Conservation (phyloP, 2,888 invertebrate species). For the Mythimna ferrago region DNA sequence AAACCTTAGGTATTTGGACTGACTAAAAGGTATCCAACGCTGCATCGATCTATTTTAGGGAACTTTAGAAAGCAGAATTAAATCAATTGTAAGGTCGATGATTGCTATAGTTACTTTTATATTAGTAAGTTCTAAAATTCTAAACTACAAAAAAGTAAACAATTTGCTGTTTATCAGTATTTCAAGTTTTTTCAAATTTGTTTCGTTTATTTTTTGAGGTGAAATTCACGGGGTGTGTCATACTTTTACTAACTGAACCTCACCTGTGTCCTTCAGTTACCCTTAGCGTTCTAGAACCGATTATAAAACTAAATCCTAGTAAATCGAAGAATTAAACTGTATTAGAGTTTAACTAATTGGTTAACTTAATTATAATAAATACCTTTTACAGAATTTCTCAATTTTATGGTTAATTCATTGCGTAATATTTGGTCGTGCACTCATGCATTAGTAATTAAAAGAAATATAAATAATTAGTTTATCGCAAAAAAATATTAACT, state of each 20-base stretch:
- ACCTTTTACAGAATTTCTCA: neutral
- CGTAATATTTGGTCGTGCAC: no score
- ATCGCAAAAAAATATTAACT: conserved; percentile 7
- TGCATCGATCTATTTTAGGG: neutral
- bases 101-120: neutral
- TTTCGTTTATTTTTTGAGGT: no score
- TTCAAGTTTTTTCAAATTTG: neutral
- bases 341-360: no score
- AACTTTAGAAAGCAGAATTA: neutral
- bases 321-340: no score
- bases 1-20: neutral
- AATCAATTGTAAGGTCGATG: neutral
- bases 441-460: no score
- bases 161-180: neutral
- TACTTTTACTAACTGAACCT: no score
- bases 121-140: neutral
- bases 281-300: no score
- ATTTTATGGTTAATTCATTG: neutral
- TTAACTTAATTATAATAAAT: neutral
- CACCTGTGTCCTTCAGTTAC: no score
- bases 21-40: neutral
- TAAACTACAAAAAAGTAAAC: neutral
- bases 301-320: no score
- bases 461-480: conserved; percentile 5
- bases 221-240: no score